Base-by-base conservation (phyloP, 2,888 invertebrate genomes). In the Melikaiella ostensackeni region DNA sequence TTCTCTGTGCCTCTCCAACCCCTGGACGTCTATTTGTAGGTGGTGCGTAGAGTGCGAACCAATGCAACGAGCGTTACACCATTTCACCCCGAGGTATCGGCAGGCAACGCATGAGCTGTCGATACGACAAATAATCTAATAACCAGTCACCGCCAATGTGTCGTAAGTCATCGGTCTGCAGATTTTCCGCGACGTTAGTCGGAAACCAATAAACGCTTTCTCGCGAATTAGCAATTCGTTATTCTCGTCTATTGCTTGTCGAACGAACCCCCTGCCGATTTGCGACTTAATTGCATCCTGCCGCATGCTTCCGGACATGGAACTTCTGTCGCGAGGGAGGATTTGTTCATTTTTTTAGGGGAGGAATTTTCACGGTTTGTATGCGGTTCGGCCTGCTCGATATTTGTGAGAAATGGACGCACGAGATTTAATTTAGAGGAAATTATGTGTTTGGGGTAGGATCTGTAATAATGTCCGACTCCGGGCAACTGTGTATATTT, bases 41-140 rank as follows among this genome's bases (percentile, higher is more conserved):
- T 79, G 83, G 80, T 87, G 84, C 87, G 86, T 86, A 83, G 82
- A 78, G 81, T 46, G 74, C 77, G 76, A 24, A 70, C 19, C 74
- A 59, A 59, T 70, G 66, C 64, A 35, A 16, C 16, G 42, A 42
- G 27, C 74, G 42, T 35, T 55, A 77, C 77, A 76, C 76, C 77
- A 80, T 62, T 79, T 75, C 80, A 84, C 79, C 61, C 63, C 61
- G 62, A 82, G 82, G 81, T 84, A 83, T 88, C 84, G 83, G 77
- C 81, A 70, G 82, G 84, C 83, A 86, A 86, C 83, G 86, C 87
- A 89, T 83, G 88, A 88, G 88, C 88, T 90, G 90, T 90, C 90
- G 90, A 90, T 90, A 89, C 86, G 88, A 87, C 88, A 90, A 90
- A 91, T 90, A 91, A 91, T 91, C 91, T 90, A 91, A 91, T 91